phyloP scores from a whole-genome alignment of 2,888 invertebrate genomes.

The Epistrophe eligans region DNA sequence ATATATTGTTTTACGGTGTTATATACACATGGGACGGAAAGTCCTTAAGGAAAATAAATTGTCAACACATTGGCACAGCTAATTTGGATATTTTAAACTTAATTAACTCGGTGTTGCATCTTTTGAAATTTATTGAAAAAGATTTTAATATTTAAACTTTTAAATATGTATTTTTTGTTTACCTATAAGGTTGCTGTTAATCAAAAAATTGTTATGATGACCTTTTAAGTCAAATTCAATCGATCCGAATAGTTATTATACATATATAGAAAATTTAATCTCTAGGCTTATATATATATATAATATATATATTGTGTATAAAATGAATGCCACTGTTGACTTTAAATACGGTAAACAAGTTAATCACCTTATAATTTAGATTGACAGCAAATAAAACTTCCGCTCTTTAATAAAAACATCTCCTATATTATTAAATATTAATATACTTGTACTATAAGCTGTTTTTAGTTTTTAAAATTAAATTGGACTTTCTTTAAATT shows the following conservation, averaged over 20 bases:
- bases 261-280: slow-evolving; percentile 25
- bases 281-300: slow-evolving; percentile 1
- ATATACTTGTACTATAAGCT: too few species aligned
- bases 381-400: slow-evolving; percentile 63
- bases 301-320: neutral
- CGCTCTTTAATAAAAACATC: slow-evolving; percentile 21
- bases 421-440: neutral
- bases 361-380: slow-evolving; percentile 67
- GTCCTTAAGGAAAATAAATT: neutral
- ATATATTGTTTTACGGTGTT: neutral
- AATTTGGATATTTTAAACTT: neutral
- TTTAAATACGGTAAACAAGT: slow-evolving; percentile 63
- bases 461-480: too few species aligned
- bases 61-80: neutral
- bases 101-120: neutral
- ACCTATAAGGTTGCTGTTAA: slow-evolving; percentile 2
- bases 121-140: neutral
- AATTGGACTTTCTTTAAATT: too few species aligned
- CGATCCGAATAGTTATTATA: slow-evolving; percentile 1
- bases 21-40: neutral
- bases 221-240: slow-evolving; percentile 46
- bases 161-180: neutral
- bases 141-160: too few species aligned
- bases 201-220: slow-evolving; percentile 49
- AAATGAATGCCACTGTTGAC: slow-evolving; percentile 34